Evolutionary conservation across 2,888 invertebrate genomes (phyloP), one percentile per base, ranked within the genome.

Genomic region (Sphaerophoria taeniata): DNA sequence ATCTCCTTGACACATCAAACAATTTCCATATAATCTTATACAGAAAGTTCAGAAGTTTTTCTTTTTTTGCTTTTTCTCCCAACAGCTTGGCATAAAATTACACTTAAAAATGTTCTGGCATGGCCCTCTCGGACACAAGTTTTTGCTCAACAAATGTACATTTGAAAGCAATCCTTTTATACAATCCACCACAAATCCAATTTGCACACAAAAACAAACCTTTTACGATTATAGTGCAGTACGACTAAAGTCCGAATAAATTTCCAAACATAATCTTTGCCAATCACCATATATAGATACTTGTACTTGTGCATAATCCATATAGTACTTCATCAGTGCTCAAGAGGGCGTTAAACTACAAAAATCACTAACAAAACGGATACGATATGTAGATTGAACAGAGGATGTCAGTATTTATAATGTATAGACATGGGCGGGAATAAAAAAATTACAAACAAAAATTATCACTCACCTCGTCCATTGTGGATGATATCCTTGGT

Each of bases 401-500:
- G 4, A n/a, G 9, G 0, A 4, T 12, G 2, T 39, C 2, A 7
- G 12, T 3, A 43, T 43, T 43, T 43, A 43, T 12, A 43, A 43
- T 9, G 11, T 9, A 9, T 43, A 9, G 12, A 5, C 9, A 43
- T 0, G 43, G 4, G 11, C 45, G 4, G n/a, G 16, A 4, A 45
- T 56, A 16, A 14, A 53, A 39, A 60, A 9, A 55, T 9, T 43
- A 39, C 53, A n/a, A 56, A 16, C 61, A 51, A 72, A 53, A 34
- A 36, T 34, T 61, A 34, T 24, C 61, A 80, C 84, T 84, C 63
- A 84, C 84, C 84, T 80, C 80, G 55, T 67, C 75, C 84, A 84
- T 84, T 75, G 80, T 75, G 65, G 55, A 14, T 39, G 53, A 43
- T 58, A 51, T 61, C 34, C 58, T 36, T 56, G 55, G 51, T 43